phyloP scores from a whole-genome alignment of 1,140 invertebrate genomes.

The Armadillidium nasatum region DNA sequence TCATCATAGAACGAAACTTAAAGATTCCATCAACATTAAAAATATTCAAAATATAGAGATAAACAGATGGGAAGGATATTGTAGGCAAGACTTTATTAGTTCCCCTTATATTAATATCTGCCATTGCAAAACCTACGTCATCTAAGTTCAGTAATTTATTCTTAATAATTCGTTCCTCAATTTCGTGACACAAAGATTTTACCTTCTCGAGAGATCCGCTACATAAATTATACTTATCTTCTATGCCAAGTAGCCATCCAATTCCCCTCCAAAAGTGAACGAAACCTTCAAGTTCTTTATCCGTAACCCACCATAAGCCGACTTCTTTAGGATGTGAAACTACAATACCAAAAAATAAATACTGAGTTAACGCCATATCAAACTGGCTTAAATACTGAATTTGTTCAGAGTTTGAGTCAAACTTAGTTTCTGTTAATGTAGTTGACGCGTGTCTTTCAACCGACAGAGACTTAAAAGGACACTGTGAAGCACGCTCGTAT shows the following conservation, averaged over 20 bases:
- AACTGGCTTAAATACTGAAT: conserved; percentile 48
- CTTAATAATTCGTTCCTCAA: conserved; percentile 24
- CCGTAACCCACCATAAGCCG: conserved; percentile 45
- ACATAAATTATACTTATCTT: conserved; percentile 50
- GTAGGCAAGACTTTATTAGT: neutral
- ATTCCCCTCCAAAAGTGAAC: conserved; percentile 52
- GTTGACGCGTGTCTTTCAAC: neutral
- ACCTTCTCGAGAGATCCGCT: conserved; percentile 14
- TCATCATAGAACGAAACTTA: neutral
- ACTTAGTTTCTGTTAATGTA: neutral
- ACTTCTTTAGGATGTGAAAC: conserved; percentile 48
- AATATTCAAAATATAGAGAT: neutral
- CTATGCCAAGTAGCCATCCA: conserved; percentile 50
- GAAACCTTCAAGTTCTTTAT: conserved; percentile 49
- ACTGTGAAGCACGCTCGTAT: neutral
- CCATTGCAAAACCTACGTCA: neutral
- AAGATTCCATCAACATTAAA: neutral
- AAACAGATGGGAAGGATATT: neutral
- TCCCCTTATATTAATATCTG: neutral
- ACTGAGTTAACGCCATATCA: conserved; percentile 50
- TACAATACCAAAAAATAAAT: conserved; percentile 49
- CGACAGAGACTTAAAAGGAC: conserved; percentile 23
- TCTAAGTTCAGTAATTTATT: conserved; percentile 1
- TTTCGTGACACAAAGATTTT: conserved; percentile 25
- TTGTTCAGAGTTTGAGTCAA: conserved; percentile 28